These are phyloP conservation scores for Saimiri boliviensis DNA, from an alignment of 2,113 vertebrate genomes.

Conservation along the genomic window DNA sequence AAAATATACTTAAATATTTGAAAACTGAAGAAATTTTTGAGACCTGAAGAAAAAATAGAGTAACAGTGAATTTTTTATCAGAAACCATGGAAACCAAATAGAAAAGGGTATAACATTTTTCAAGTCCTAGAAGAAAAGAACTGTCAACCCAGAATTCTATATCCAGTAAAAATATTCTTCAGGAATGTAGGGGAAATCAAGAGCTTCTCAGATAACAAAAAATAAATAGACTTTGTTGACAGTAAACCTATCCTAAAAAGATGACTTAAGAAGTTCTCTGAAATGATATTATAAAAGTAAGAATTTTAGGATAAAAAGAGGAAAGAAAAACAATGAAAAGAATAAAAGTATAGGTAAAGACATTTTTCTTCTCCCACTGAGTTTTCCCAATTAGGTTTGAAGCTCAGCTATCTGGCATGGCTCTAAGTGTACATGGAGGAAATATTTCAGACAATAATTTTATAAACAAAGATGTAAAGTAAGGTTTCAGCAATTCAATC, in stretches of 20 bases:
- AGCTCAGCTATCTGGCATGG: not conserved
- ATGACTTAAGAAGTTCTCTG: not conserved
- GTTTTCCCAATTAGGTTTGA: not conserved
- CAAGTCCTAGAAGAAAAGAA: not conserved
- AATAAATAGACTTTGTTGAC: not conserved
- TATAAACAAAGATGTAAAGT: not conserved
- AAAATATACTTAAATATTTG: not conserved
- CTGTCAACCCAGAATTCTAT: not conserved
- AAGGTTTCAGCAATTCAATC: not conserved
- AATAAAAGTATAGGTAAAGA: not conserved
- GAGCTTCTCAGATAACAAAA: not conserved
- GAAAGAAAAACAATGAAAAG: not conserved
- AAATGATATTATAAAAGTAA: not conserved
- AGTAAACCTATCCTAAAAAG: not conserved
- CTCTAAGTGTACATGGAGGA: not conserved
- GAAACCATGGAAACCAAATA: not conserved
- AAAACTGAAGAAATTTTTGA: not conserved
- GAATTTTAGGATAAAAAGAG: not conserved
- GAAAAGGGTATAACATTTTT: not conserved
- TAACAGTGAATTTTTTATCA: not conserved
- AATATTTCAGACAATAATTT: not conserved
- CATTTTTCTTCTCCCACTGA: not conserved
- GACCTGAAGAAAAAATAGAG: not conserved
- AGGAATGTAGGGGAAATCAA: slow-evolving; percentile 10
- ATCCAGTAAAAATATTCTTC: not conserved